A percentile compares a stretch with the other conserved stretches of the same genome.
Evolutionary conservation across 2,797 vertebrate genomes (phyloP).

Genomic region (Malacoraja senta): DNA sequence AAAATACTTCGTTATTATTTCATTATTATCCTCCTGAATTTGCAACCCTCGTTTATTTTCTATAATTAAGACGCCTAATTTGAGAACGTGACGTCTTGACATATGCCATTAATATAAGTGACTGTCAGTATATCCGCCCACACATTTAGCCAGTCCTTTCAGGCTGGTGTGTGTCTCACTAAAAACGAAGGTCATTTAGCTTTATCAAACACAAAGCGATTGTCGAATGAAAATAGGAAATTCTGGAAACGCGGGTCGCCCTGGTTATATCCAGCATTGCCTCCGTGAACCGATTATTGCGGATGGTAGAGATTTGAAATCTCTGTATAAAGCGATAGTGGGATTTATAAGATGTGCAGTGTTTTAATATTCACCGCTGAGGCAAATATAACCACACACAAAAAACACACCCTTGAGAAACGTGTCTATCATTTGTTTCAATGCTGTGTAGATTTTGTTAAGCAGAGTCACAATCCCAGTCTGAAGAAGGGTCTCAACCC

Average conservation of each 20-base stretch:
- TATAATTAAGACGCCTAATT: conserved; percentile 1
- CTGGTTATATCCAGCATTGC: no score
- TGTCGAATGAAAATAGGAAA: no score
- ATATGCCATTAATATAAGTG: neutral
- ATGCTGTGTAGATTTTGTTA: neutral
- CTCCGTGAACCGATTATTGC: no score
- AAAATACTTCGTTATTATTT: neutral
- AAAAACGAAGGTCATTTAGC: neutral
- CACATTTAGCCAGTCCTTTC: neutral
- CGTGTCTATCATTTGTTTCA: neutral
- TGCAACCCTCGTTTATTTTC: conserved; percentile 15
- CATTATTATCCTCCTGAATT: neutral
- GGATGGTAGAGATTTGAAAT: no score
- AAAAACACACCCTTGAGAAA: neutral
- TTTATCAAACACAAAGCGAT: neutral
- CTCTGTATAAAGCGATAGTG: no score
- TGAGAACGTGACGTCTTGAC: neutral
- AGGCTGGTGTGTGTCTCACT: no score
- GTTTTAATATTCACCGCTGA: neutral
- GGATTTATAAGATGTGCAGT: no score
- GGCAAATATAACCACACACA: neutral
- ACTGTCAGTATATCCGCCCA: neutral
- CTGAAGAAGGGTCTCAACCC: no score
- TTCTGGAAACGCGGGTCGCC: no score
- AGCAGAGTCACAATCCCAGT: neutral